A percentile compares a stretch with the other conserved stretches of the same genome.
These are phyloP conservation scores for Leptinotarsa juncta DNA, from an alignment of 2,888 invertebrate genomes.

Conservation along the genomic window DNA sequence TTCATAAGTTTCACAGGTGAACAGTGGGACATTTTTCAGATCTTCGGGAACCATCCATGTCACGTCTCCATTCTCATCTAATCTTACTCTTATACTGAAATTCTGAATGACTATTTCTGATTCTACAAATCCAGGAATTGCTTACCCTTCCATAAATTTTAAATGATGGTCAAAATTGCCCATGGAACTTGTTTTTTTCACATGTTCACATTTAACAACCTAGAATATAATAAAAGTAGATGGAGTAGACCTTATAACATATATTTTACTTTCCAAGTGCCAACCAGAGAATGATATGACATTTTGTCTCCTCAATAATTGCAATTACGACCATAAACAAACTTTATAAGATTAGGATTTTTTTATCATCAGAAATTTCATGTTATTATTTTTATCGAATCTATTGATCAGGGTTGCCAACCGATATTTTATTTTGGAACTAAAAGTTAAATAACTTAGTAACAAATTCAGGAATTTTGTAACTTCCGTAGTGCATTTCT, in stretches of 20 bases:
- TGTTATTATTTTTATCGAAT: no score
- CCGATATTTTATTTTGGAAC: no score
- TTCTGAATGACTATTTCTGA: slow-evolving; percentile 11
- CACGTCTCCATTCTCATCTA: slow-evolving; percentile 75
- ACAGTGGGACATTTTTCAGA: slow-evolving; percentile 70
- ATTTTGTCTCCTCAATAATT: slow-evolving; percentile 39
- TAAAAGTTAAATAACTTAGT: no score
- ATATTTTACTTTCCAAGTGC: slow-evolving; percentile 69
- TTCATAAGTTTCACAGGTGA: slow-evolving; percentile 78
- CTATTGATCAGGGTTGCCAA: no score
- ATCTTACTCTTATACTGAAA: slow-evolving; percentile 65
- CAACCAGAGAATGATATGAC: slow-evolving; percentile 62
- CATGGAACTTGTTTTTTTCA: slow-evolving; percentile 19
- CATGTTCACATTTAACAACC: slow-evolving; percentile 33
- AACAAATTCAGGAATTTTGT: no score
- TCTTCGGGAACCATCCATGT: slow-evolving; percentile 72
- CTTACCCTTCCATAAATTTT: slow-evolving; percentile 32
- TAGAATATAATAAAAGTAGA: slow-evolving; percentile 16
- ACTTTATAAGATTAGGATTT: no score
- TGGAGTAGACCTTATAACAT: neutral
- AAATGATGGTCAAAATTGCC: slow-evolving; percentile 32
- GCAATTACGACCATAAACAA: neutral
- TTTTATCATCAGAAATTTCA: no score
- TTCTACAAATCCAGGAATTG: neutral
- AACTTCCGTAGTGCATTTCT: no score